Evolutionary conservation across 1,140 invertebrate genomes (phyloP), one percentile per base, ranked within the genome.

Genomic region (Diploscapter pachys): DNA sequence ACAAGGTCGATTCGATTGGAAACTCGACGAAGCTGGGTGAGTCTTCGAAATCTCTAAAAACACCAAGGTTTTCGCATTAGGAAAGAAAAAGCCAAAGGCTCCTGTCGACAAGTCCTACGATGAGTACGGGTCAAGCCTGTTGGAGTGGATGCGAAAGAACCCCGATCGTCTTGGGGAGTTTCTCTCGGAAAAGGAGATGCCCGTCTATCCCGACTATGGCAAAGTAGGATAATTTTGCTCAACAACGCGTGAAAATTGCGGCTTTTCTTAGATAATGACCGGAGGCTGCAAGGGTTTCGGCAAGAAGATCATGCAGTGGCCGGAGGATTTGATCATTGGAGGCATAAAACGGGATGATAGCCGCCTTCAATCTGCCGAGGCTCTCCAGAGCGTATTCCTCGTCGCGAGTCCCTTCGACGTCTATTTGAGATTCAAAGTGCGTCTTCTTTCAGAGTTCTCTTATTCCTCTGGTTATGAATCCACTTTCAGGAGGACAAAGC

Each of bases 251-350:
- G 31, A 11, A 48, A n/a, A 8, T n/a, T 65, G 50, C n/a, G 8
- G 8, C 9, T 49, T 11, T 48, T 5, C 56, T 61, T 50, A 72
- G 4, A 92, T 93, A 83, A 87, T 99, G 71, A 94, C 94, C 1
- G 93, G 93, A 78, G 96, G 96, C 8, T 99, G 96, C 86, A 93
- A 93, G 86, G 96, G 96, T 73, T 97, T 98, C 88, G 95, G 95
- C 2, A 91, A 93, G 48, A 95, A 95, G 82, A 96, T 94, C 86
- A 98, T 98, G 95, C 93, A 96, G 86, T 98, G 95, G 96, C 93
- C 93, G 4, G 94, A 98, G 87, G 93, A 97, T 86, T 88, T 99
- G 63, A 92, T 99, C 64, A 92, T 98, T 73, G 96, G 96, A 51
- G 96, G 94, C 4, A 91, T 92, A 0, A 90, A 90, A 73, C 49